These are phyloP conservation scores for Cabera pusaria DNA, from an alignment of 2,888 invertebrate genomes.

Conservation along the genomic window DNA sequence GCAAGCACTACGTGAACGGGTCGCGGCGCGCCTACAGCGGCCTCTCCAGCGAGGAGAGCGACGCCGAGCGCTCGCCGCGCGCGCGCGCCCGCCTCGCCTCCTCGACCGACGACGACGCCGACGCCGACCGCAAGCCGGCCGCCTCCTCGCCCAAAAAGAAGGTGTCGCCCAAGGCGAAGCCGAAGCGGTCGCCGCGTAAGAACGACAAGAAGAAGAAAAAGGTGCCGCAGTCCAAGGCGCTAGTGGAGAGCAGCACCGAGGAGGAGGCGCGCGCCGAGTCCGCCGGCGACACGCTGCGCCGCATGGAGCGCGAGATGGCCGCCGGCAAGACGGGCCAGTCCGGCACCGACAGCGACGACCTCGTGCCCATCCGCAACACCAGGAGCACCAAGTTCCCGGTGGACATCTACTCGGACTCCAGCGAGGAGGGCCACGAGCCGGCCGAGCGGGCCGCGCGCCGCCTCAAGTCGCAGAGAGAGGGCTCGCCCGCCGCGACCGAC, in stretches of 20 bases:
- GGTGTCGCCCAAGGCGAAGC: constrained; percentile 69
- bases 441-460: constrained; percentile 79
- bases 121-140: constrained; percentile 55
- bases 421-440: constrained; percentile 78
- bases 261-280: constrained; percentile 76
- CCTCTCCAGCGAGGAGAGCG: constrained; percentile 77
- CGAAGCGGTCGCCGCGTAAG: constrained; percentile 68
- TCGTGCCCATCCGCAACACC: constrained; percentile 85
- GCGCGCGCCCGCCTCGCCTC: constrained; percentile 74
- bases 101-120: constrained; percentile 83
- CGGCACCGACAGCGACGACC: constrained; percentile 91
- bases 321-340: constrained; percentile 81
- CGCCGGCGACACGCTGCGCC: constrained; percentile 85
- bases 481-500: constrained; percentile 86
- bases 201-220: constrained; percentile 77
- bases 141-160: constrained; percentile 75
- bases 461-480: constrained; percentile 57
- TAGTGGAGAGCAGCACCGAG: constrained; percentile 85
- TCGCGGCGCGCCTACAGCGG: constrained; percentile 86
- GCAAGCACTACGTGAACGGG: constrained; percentile 90
- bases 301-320: constrained; percentile 89
- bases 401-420: constrained; percentile 93
- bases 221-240: constrained; percentile 68
- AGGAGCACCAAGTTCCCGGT: constrained; percentile 84
- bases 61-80: constrained; percentile 59